A percentile compares a stretch with the other conserved stretches of the same genome.
Conservation (phyloP, 35 echinoderm and acorn worm genomes). For the Apostichopus japonicus region DNA sequence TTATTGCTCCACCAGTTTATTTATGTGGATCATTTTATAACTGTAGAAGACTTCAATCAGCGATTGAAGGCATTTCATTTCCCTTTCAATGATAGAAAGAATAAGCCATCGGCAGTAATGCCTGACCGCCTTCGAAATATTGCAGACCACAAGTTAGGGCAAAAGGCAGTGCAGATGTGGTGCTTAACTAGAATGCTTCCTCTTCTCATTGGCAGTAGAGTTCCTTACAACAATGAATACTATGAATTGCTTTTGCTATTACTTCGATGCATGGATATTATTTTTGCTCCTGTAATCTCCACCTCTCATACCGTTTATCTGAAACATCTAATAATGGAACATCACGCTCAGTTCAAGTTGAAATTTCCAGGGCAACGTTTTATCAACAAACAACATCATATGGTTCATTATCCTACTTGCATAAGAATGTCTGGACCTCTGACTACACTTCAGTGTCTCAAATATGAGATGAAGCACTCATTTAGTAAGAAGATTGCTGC, state of each 20-base stretch:
- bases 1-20: conserved; percentile 57
- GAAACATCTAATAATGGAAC: conserved; percentile 36
- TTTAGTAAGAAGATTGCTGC: conserved; percentile 62
- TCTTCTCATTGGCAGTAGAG: conserved; percentile 40
- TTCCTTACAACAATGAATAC: conserved; percentile 29
- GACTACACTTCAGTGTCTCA: conserved; percentile 50
- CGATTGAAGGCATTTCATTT: conserved; percentile 3
- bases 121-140: background rate
- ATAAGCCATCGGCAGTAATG: conserved; percentile 48
- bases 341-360: conserved; percentile 38
- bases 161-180: conserved; percentile 68
- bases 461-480: conserved; percentile 78
- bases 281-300: conserved; percentile 48
- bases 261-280: conserved; percentile 29
- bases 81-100: conserved; percentile 46
- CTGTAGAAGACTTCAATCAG: conserved; percentile 38
- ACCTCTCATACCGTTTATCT: background rate
- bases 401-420: conserved; percentile 72
- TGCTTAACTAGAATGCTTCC: conserved; percentile 54
- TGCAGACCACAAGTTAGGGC: conserved; percentile 53
- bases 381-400: conserved; percentile 67
- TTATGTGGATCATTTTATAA: conserved; percentile 37
- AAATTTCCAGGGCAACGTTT: conserved; percentile 30
- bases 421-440: conserved; percentile 74
- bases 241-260: conserved; percentile 55